Evolutionary conservation across 2,888 invertebrate genomes (phyloP), one percentile per base, ranked within the genome.

Genomic region (Proisotoma minuta): DNA sequence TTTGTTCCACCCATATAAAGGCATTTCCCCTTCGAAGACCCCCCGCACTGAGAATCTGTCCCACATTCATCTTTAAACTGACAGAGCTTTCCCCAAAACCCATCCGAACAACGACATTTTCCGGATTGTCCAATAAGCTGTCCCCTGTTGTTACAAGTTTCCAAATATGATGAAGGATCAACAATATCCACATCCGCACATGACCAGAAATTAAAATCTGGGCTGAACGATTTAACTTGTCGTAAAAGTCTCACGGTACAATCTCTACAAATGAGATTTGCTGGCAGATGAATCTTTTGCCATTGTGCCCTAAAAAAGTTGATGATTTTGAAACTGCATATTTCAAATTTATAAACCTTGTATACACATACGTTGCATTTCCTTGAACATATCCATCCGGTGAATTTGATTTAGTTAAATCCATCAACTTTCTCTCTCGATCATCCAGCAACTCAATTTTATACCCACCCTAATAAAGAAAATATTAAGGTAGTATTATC

Each of bases 101-200:
- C 67, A 53, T 65, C 61, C 10, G 60, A 48, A 50, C 73, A 72
- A 2, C 56, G 49, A 50, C 73, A 73, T 49, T 65, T 65, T 87
- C 81, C 75, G n/a, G n/a, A n/a, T n/a, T n/a, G n/a, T 15, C 62
- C 54, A 87, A 84, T 78, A 85, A 85, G 78, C 85, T 85, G 2
- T 2, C 96, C 96, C 75, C 89, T 87, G 1, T 88, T 87, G 53
- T 88, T 90, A 77, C 96, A 96, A 1, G 84, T 84, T 78, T 93
- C 92, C 66, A 85, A 84, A 78, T 87, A 91, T 40, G 84, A 83
- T 27, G 49, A 47, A 2, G 24, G 67, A 39, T 74, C 71, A 47
- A 78, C 75, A 63, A 96, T 89, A 75, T 94, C 92, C 57, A 97
- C 89, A 78, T 97, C 96, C 1, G 95, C 90, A 77, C 97, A 97